Conservation (phyloP, 92 coral and sea anemone genomes). For the Phenganax stokvisi region DNA sequence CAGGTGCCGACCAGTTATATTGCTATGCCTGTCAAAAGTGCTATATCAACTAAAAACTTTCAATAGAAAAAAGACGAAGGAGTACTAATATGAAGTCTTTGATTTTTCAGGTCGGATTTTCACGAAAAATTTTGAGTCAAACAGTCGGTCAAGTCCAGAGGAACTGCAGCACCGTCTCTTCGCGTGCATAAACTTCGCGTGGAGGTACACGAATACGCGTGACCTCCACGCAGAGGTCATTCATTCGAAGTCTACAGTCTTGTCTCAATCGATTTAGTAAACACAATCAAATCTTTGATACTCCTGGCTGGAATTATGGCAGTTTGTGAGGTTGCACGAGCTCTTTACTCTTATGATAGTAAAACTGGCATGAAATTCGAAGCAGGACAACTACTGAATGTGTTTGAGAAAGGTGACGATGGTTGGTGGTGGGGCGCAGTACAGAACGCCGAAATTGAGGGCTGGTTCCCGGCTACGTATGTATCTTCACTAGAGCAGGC, state of each 20-base stretch:
- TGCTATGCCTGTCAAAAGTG: too few relatives aligned
- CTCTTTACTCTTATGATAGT: conserved; percentile 24
- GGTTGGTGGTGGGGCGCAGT: conserved; percentile 45
- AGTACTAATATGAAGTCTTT: too few relatives aligned
- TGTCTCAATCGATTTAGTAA: not conserved
- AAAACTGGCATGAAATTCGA: conserved; percentile 31
- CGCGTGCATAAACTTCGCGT: not conserved
- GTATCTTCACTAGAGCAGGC: conserved; percentile 26
- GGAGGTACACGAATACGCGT: conserved; percentile 15
- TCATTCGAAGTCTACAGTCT: conserved; percentile 8
- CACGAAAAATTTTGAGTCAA: too few relatives aligned
- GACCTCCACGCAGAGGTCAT: conserved; percentile 20
- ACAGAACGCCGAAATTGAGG: conserved; percentile 28
- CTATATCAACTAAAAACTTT: too few relatives aligned
- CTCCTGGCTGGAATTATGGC: conserved; percentile 5
- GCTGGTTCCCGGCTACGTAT: conserved; percentile 36
- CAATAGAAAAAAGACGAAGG: too few relatives aligned
- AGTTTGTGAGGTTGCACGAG: conserved; percentile 26
- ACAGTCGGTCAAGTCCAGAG: too few relatives aligned
- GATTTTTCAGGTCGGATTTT: too few relatives aligned
- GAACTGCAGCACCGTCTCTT: too few relatives aligned
- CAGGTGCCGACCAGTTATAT: too few relatives aligned
- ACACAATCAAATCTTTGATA: not conserved
- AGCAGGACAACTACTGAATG: conserved; percentile 36
- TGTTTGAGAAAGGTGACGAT: conserved; percentile 31